These are phyloP conservation scores for Propithecus deckenii DNA, from an alignment of 2,797 vertebrate species.

Conservation along the genomic window DNA sequence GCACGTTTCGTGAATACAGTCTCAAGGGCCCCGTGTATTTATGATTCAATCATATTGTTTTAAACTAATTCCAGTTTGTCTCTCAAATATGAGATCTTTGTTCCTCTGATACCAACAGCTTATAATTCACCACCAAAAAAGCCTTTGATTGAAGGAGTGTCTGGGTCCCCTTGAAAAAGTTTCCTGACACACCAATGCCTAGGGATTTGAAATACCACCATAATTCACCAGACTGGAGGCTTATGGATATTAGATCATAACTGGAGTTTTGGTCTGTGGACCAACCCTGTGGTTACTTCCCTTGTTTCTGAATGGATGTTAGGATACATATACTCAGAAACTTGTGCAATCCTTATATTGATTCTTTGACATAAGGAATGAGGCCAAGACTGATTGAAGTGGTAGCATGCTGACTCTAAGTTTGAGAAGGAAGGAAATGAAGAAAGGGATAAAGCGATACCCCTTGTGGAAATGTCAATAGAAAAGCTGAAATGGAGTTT, in stretches of 20 bases:
- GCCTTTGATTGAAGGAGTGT: neutral
- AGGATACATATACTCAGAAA: neutral
- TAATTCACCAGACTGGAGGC: neutral
- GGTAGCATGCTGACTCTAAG: neutral
- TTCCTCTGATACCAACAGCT: neutral
- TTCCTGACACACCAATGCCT: too few relatives aligned
- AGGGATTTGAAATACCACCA: neutral
- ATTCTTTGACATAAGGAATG: neutral
- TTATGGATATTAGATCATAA: neutral
- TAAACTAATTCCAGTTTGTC: neutral
- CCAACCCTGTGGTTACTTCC: neutral
- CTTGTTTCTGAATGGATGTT: neutral
- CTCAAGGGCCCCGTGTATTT: neutral
- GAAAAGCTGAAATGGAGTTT: neutral
- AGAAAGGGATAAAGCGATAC: neutral
- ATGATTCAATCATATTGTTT: neutral
- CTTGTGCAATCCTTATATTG: neutral
- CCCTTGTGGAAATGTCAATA: neutral
- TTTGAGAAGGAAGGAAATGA: neutral
- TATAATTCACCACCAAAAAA: neutral
- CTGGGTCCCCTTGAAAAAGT: neutral
- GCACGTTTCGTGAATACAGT: neutral
- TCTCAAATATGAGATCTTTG: neutral
- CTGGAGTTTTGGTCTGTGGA: neutral
- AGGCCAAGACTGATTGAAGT: neutral